Base-by-base conservation (phyloP, 1,140 invertebrate genomes). In the Portunus trituberculatus region DNA sequence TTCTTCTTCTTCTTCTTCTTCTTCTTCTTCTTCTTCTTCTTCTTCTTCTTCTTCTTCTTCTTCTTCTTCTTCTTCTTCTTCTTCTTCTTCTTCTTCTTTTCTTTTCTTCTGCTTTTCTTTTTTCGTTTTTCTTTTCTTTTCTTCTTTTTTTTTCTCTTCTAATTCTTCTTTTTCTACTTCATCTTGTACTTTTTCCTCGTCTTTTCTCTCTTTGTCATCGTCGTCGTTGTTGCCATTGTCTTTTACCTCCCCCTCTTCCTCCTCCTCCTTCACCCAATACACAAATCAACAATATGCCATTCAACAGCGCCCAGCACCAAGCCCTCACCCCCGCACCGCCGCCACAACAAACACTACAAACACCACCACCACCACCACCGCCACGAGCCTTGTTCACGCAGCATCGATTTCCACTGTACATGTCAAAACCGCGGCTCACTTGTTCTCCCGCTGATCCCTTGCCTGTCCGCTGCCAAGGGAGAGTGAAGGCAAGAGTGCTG, bases 291-390 rank as follows among this genome's bases (percentile, higher is more conserved):
- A 39, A 39, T 39, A 39, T 39, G 39, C 39, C 39, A 39, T 39
- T 39, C 39, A 39, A 1, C 39, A 39, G 1, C 39, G 1, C 39
- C 39, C 39, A 39, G 6, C 39, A 39, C 39, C 39, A 39, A 39
- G 39, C 86, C 12, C 32, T 39, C n/a, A 6, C 32, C 83, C 83
- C 83, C 28, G 31, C 25, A 14, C 86, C 4, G 46, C 28, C 25
- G 46, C 86, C 31, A 4, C 86, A 16, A 88, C 86, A 29, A 86
- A 31, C n/a, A 39, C 86, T 45, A 32, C 28, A 16, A 31, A 28
- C n/a, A 86, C 83, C 32, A n/a, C 14, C n/a, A 86, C 83, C 7
- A 86, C 83, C n/a, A 86, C 83, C n/a, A 86, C 86, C 31, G 32
- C 86, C 10, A 88, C 31, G 14, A 88, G 6, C 31, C 32, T 45